These are phyloP conservation scores for Oreonectes daqikongensis DNA, from an alignment of 2,797 vertebrate species.

Conservation along the genomic window DNA sequence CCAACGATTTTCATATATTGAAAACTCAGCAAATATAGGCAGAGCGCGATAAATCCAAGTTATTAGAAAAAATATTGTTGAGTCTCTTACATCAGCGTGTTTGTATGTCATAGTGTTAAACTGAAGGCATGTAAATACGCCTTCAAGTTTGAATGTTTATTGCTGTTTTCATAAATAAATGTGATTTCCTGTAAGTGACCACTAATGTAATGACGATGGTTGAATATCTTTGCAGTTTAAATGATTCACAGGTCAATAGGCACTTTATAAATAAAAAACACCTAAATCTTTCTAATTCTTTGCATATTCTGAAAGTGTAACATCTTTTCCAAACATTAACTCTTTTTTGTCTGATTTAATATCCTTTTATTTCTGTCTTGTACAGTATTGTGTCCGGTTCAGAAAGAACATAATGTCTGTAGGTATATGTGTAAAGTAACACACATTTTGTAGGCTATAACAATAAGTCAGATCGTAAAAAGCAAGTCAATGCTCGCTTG, in stretches of 20 bases:
- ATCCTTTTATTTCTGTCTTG: neutral
- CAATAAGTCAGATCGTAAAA: conserved; percentile 3
- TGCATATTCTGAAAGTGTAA: too few relatives aligned
- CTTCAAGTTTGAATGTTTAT: neutral
- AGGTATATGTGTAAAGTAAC: conserved; percentile 49
- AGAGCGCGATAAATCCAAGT: too few relatives aligned
- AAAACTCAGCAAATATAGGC: too few relatives aligned
- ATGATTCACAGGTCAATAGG: too few relatives aligned
- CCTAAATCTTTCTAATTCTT: too few relatives aligned
- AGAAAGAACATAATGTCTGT: neutral
- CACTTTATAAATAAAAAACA: too few relatives aligned
- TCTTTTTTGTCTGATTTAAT: neutral
- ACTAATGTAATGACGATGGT: neutral
- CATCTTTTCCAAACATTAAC: too few relatives aligned
- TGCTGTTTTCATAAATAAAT: neutral
- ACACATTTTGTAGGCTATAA: conserved; percentile 28
- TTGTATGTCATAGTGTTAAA: neutral
- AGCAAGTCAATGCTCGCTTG: conserved; percentile 29
- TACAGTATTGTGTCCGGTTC: neutral
- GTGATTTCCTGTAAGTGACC: conserved; percentile 3
- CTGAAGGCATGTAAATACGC: neutral
- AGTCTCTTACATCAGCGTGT: too few relatives aligned
- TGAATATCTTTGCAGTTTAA: neutral
- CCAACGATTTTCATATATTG: too few relatives aligned
- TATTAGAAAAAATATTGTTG: too few relatives aligned